Conservation (phyloP, 2,113 vertebrate genomes). For the Gopherus flavomarginatus region DNA sequence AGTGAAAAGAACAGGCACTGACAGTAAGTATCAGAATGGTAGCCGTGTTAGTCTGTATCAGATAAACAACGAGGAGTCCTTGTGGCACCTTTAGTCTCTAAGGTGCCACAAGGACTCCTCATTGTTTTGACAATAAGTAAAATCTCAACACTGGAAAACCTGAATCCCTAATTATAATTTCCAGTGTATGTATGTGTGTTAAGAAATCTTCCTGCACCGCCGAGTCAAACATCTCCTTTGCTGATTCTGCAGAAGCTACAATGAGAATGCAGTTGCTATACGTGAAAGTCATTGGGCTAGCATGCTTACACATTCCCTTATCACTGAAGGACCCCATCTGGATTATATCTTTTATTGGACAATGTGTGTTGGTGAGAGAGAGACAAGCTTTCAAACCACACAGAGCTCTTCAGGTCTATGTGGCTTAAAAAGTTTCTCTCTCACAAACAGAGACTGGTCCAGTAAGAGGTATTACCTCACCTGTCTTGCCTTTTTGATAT, state of each 20-base stretch:
- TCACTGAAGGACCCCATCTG: neutral
- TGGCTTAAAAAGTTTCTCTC: neutral
- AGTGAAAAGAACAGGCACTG: neutral
- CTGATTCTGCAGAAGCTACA: neutral
- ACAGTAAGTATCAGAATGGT: neutral
- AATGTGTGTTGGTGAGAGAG: neutral
- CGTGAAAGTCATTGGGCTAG: neutral
- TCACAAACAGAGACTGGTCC: neutral
- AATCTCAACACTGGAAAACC: rapidly evolving
- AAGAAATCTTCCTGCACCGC: neutral
- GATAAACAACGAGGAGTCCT: too few species aligned
- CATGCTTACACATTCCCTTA: neutral
- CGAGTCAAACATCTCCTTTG: neutral
- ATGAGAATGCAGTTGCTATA: neutral
- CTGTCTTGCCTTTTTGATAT: neutral
- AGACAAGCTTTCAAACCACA: neutral
- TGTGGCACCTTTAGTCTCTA: too few species aligned
- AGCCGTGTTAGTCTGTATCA: too few species aligned
- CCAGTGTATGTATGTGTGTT: too few species aligned
- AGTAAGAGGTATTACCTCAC: neutral
- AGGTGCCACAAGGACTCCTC: too few species aligned
- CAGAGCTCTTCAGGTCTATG: neutral
- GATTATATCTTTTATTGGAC: neutral
- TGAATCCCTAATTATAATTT: neutral
- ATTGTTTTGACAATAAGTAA: neutral